Percentiles rank a stretch among this genome's conserved stretches.
These are phyloP conservation scores for Dendrolimus kikuchii DNA, from an alignment of 1,140 invertebrate species.

Conservation along the genomic window DNA sequence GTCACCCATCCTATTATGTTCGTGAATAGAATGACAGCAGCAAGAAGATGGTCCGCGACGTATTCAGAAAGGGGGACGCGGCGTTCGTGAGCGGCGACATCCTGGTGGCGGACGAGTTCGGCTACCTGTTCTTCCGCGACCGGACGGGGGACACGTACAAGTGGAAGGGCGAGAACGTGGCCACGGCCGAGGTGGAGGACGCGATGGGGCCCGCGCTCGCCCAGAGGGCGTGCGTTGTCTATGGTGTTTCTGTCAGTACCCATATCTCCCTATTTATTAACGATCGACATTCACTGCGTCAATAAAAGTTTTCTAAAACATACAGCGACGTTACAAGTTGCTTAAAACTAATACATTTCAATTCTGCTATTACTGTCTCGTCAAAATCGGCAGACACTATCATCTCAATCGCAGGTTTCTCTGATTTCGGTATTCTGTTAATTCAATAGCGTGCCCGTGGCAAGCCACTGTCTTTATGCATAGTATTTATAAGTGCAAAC, in stretches of 20 bases:
- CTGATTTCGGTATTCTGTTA: too few relatives aligned
- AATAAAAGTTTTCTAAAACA: too few relatives aligned
- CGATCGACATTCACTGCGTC: neutral
- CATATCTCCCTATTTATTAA: neutral
- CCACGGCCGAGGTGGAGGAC: slow-evolving; percentile 97
- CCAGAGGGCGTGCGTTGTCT: slow-evolving; percentile 77
- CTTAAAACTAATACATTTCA: too few relatives aligned
- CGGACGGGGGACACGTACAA: slow-evolving; percentile 98
- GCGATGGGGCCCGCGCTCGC: slow-evolving; percentile 87
- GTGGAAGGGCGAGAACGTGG: slow-evolving; percentile 99
- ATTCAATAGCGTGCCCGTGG: too few relatives aligned
- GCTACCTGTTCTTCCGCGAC: slow-evolving; percentile 97
- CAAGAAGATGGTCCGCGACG: slow-evolving; percentile 88
- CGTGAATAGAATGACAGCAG: slow-evolving; percentile 78
- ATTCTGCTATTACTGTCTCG: too few relatives aligned
- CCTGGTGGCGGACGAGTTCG: slow-evolving; percentile 91
- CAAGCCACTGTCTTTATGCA: too few relatives aligned
- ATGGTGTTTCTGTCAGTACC: slow-evolving; percentile 85
- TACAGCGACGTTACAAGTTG: too few relatives aligned
- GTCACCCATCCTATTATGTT: neutral
- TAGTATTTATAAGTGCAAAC: too few relatives aligned
- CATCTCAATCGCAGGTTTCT: too few relatives aligned
- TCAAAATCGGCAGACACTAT: too few relatives aligned
- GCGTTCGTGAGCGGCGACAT: slow-evolving; percentile 93
- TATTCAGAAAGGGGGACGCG: slow-evolving; percentile 86